A percentile compares a stretch with the other conserved stretches of the same genome.
Evolutionary conservation across 2,888 invertebrate genomes (phyloP).

Genomic region (Volucella zonaria): DNA sequence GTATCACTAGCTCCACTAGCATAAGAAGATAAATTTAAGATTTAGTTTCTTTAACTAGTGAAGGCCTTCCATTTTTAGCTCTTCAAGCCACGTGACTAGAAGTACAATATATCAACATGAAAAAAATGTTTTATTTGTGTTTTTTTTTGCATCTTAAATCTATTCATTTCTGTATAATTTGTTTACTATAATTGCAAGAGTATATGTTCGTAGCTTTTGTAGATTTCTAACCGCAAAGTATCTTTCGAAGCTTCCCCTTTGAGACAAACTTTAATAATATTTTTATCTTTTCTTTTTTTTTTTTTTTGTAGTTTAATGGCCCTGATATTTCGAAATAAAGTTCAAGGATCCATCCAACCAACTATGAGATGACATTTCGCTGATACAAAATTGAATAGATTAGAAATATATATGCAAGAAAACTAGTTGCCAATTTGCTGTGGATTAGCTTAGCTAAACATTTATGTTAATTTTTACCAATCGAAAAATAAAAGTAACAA

Average conservation of each 20-base stretch:
- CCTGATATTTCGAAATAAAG: constrained; percentile 11
- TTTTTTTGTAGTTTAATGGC: not conserved
- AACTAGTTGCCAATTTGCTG: constrained; percentile 15
- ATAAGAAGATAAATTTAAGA: not conserved
- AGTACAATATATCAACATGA: too few species aligned
- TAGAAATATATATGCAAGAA: constrained; percentile 14
- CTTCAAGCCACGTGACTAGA: too few species aligned
- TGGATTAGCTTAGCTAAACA: not conserved
- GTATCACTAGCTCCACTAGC: not conserved
- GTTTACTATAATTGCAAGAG: too few species aligned
- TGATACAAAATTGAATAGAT: constrained; percentile 2
- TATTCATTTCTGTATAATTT: too few species aligned
- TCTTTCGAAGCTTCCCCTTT: constrained; percentile 1
- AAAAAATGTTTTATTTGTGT: too few species aligned
- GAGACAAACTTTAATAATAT: not conserved
- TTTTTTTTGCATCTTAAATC: too few species aligned
- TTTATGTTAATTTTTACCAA: constrained; percentile 19
- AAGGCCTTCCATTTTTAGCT: too few species aligned
- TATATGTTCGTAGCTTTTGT: too few species aligned
- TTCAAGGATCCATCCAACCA: constrained; percentile 30
- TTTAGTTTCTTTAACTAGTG: too few species aligned
- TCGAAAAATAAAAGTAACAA: too few species aligned
- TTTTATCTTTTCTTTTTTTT: not conserved
- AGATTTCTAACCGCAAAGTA: not conserved
- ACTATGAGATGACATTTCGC: not conserved